Evolutionary conservation across 2,888 invertebrate species (phyloP), one percentile per base, ranked within the genome.

Genomic region (Agrotis ipsilon): DNA sequence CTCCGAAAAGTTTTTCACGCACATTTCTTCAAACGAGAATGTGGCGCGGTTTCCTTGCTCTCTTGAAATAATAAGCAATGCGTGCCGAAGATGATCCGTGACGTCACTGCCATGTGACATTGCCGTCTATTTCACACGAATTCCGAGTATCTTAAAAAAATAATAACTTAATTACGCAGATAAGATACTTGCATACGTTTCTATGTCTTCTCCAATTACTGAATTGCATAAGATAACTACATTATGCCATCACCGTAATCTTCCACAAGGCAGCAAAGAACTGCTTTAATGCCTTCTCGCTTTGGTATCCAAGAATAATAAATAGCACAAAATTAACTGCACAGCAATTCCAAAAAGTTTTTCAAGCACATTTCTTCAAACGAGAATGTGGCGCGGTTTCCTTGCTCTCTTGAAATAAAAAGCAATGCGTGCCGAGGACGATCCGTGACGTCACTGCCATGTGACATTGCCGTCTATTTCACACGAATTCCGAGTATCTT

Each of bases 391-490:
- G 46, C 67, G 72, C 68, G 80, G 80, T 81, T 84, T 83, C 83
- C 83, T 79, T 78, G 68, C 75, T 82, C 83, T 86, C 84, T 84
- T 86, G 84, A 88, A 89, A 89, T 89, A 88, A 89, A 87, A 88
- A 87, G 86, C 80, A 82, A 85, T 85, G 86, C 82, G 78, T 83
- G 80, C 67, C 76, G 82, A 85, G 87, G 83, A 85, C 83, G 83
- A 88, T 83, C 86, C 82, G 87, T 90, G 91, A 91, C 92, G 92
- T 90, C 90, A 89, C 85, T 86, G 88, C 89, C 92, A 89, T 89
- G 91, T 92, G 94, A 94, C 94, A 93, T 88, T 84, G 69, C 72
- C 68, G 78, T 87, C 93, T 91, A 95, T 95, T 94, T n/a, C n/a
- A n/a, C n/a, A n/a, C n/a, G n/a, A n/a, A n/a, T n/a, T n/a, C n/a